Base-by-base conservation (phyloP, 1,140 invertebrate species). In the Macrocentrus cingulum region DNA sequence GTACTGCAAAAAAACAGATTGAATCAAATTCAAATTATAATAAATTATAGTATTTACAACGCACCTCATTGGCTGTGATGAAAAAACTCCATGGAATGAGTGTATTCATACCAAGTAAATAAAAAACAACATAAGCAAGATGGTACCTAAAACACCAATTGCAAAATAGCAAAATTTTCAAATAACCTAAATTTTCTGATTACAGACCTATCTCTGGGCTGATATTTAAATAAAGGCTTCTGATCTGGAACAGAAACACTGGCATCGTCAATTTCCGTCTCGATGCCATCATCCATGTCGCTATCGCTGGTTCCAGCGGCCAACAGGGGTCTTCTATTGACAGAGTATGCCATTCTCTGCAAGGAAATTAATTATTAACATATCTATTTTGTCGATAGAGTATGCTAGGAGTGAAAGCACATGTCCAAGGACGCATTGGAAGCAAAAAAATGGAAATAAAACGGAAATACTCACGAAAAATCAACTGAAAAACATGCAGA, bases 41-140 rank as follows among this genome's bases (percentile, higher is more conserved):
- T 44, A 13, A 13, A 23, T 13, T 7, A 39, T 39, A 23, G 20
- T 18, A 8, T 52, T 42, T 39, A n/a, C 46, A 25, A 87, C 88
- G 88, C 81, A 96, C 94, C 82, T 94, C 89, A 80, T 95, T 90
- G 16, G 94, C 94, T 58, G 94, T 97, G 22, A 97, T 90, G 71
- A 97, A 94, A 77, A 97, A 97, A 75, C 94, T 96, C 94, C 94
- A 98, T 58, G 95, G 93, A 15, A 95, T 84, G 51, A 97, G 80
- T 19, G 92, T 93, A 45, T 91, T 91, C 66, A 96, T 88, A 37
- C 95, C 95, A 60, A 97, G 84, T 56, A 97, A 79, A 74, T 93
- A 94, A 81, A 97, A 97, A 44, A 93, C 87, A 13, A 91, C 79
- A 67, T 92, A 96, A 9, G 92, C 91, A 18, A 84, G 58, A 69